Evolutionary conservation across 2,888 invertebrate genomes (phyloP).

Genomic region (Calameuta filiformis): DNA sequence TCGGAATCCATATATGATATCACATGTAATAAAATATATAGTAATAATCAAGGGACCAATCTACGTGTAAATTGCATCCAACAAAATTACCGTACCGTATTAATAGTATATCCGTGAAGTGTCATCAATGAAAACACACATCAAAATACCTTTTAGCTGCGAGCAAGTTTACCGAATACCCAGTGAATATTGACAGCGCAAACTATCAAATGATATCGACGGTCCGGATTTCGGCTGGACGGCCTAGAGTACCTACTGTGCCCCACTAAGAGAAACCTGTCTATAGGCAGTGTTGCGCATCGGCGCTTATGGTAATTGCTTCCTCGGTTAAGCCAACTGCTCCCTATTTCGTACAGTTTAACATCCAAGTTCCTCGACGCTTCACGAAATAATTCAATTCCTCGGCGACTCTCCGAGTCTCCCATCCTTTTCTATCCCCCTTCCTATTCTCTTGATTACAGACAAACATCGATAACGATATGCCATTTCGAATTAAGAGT

Average conservation of each 20-base stretch:
- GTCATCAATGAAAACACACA: background rate
- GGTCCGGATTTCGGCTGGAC: background rate
- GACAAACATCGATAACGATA: background rate
- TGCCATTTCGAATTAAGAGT: background rate
- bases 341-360: background rate
- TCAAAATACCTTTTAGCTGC: background rate
- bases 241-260: background rate
- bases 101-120: background rate
- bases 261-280: background rate
- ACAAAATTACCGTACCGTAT: background rate
- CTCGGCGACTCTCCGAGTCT: background rate
- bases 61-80: background rate
- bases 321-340: background rate
- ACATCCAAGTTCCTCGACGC: background rate
- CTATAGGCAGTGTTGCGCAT: background rate
- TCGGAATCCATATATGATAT: background rate
- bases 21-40: background rate
- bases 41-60: background rate
- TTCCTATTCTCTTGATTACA: background rate
- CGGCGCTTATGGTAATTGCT: background rate
- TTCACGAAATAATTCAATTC: background rate
- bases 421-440: background rate
- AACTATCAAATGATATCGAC: background rate
- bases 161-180: background rate
- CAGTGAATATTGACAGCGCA: background rate